Evolutionary conservation across 2,797 vertebrate species (phyloP).

Genomic region (Pangasius mekongensis): DNA sequence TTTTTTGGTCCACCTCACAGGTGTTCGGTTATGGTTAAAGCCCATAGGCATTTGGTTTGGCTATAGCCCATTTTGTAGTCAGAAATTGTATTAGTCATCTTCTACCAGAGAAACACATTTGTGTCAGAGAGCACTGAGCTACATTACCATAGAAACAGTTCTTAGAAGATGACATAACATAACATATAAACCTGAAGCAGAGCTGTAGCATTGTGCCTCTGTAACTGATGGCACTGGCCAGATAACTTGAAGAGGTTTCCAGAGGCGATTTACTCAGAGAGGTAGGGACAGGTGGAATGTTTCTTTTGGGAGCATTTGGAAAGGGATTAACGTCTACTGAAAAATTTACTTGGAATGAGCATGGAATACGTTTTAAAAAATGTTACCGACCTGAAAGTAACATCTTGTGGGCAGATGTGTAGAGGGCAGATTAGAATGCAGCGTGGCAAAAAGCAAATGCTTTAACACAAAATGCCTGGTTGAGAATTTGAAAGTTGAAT

Average conservation of each 20-base stretch:
- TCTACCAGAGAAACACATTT: neutral
- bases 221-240: neutral
- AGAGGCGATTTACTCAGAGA: neutral
- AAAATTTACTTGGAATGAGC: neutral
- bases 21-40: neutral
- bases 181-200: neutral
- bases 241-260: neutral
- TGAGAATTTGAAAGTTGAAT: neutral
- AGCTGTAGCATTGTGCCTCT: neutral
- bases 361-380: neutral
- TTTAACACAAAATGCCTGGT: neutral
- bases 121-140: neutral
- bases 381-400: neutral
- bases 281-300: slow-evolving; percentile 50
- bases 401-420: slow-evolving; percentile 30
- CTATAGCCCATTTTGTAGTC: neutral
- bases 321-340: neutral
- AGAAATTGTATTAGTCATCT: neutral
- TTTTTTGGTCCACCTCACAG: neutral
- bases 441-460: neutral
- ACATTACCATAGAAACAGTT: neutral
- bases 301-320: neutral
- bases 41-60: neutral
- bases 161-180: neutral
- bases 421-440: slow-evolving; percentile 7